Conservation (phyloP, 2,888 invertebrate genomes). For the Teinopalpus imperialis region DNA sequence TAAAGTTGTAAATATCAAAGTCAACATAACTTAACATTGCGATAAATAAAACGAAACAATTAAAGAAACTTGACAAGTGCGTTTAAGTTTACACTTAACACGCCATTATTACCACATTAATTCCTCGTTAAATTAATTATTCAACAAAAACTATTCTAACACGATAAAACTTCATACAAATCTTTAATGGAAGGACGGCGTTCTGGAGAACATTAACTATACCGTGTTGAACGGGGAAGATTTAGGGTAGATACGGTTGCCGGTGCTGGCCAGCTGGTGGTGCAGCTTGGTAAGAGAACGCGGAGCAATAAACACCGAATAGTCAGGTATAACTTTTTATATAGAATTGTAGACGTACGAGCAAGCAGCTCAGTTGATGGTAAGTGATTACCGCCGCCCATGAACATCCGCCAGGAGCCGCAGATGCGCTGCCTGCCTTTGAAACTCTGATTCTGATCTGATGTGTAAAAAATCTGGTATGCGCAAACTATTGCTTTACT, state of each 20-base stretch:
- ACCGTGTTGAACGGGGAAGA: conserved; percentile 63
- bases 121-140: conserved; percentile 33
- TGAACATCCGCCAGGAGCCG: too few species aligned
- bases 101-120: conserved; percentile 28
- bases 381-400: too few species aligned
- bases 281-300: conserved; percentile 29
- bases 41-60: conserved; percentile 7
- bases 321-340: too few species aligned
- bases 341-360: too few species aligned
- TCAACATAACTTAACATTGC: conserved; percentile 6
- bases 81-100: conserved; percentile 16
- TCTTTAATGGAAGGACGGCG: conserved; percentile 35
- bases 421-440: too few species aligned
- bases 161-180: conserved; percentile 36
- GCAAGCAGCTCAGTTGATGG: too few species aligned
- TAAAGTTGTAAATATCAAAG: too few species aligned
- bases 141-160: conserved; percentile 36
- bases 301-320: too few species aligned
- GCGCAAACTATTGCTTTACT: too few species aligned
- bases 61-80: conserved; percentile 4
- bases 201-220: conserved; percentile 55
- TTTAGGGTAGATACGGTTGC: conserved; percentile 63
- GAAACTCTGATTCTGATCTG: too few species aligned
- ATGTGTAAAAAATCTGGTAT: too few species aligned
- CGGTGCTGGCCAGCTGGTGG: conserved; percentile 27